phyloP scores from a whole-genome alignment of 2,888 invertebrate genomes.

The Deilephila elpenor region DNA sequence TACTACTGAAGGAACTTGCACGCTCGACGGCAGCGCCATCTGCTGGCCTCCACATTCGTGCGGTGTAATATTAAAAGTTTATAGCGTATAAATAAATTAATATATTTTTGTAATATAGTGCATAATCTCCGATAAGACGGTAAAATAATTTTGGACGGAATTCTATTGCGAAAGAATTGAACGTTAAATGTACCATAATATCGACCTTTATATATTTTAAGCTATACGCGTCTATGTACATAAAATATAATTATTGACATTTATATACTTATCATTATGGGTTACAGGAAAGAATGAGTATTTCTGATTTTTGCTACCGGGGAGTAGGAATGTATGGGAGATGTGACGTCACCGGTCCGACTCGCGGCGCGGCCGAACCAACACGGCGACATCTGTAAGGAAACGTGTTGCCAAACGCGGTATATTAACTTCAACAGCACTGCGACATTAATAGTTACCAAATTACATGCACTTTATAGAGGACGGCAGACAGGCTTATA shows the following conservation, averaged over 20 bases:
- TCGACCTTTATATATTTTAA: slow-evolving; percentile 16
- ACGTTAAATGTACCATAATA: slow-evolving; percentile 28
- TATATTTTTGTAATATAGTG: slow-evolving; percentile 39
- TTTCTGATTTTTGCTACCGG: slow-evolving; percentile 29
- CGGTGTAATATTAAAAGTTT: slow-evolving; percentile 14
- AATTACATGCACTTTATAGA: not conserved
- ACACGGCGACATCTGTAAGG: not conserved
- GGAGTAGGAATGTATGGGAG: not conserved
- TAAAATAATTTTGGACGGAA: slow-evolving; percentile 75
- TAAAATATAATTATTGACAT: slow-evolving; percentile 41
- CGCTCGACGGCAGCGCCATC: not conserved
- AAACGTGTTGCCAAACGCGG: not conserved
- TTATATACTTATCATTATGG: slow-evolving; percentile 27
- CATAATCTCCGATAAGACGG: slow-evolving; percentile 37
- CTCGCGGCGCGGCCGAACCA: not conserved
- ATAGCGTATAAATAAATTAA: slow-evolving; percentile 39
- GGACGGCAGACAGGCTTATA: slow-evolving; percentile 15
- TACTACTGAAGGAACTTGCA: no score
- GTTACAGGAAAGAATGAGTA: slow-evolving; percentile 34
- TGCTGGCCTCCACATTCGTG: not conserved
- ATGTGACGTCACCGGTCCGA: not conserved
- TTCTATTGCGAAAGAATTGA: slow-evolving; percentile 55
- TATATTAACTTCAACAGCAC: not conserved
- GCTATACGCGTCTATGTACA: slow-evolving; percentile 38
- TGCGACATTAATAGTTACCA: not conserved